These are phyloP conservation scores for Paragorgia papillata DNA, from an alignment of 92 coral and sea anemone genomes.

Conservation along the genomic window DNA sequence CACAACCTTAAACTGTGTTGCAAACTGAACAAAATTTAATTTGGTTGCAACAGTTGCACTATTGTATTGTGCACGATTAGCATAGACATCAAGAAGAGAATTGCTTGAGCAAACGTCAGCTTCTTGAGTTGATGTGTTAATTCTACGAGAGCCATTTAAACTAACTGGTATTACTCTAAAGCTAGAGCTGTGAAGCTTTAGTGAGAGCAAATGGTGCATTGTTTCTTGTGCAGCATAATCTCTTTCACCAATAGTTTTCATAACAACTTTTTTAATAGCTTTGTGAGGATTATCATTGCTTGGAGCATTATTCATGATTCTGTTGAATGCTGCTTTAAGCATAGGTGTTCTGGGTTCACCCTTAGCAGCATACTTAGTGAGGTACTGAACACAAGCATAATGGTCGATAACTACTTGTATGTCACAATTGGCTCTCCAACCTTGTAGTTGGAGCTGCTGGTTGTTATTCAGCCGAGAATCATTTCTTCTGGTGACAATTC, in stretches of 20 bases:
- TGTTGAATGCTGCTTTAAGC: slow-evolving; percentile 67
- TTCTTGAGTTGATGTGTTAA: slow-evolving; percentile 42
- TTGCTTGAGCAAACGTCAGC: slow-evolving; percentile 51
- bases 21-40: slow-evolving; percentile 65
- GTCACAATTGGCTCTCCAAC: too few relatives aligned
- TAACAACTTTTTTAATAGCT: too few relatives aligned
- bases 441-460: slow-evolving; percentile 81
- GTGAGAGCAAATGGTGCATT: slow-evolving; percentile 68
- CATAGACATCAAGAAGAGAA: slow-evolving; percentile 71
- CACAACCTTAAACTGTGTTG: slow-evolving; percentile 65
- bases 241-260: slow-evolving; percentile 75
- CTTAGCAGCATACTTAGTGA: slow-evolving; percentile 74
- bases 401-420: too few relatives aligned
- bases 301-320: slow-evolving; percentile 54
- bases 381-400: slow-evolving; percentile 76
- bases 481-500: slow-evolving; percentile 72
- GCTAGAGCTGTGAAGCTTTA: slow-evolving; percentile 67
- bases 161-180: too few relatives aligned
- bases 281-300: slow-evolving; percentile 56
- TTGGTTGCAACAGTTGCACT: slow-evolving; percentile 47
- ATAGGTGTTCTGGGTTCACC: slow-evolving; percentile 66
- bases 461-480: slow-evolving; percentile 70
- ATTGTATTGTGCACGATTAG: slow-evolving; percentile 60
- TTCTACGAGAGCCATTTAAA: too few relatives aligned
- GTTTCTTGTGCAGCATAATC: slow-evolving; percentile 83